Percentiles rank a stretch among this genome's conserved stretches.
Conservation (phyloP, 2,113 vertebrate species). For the Chauna torquata region DNA sequence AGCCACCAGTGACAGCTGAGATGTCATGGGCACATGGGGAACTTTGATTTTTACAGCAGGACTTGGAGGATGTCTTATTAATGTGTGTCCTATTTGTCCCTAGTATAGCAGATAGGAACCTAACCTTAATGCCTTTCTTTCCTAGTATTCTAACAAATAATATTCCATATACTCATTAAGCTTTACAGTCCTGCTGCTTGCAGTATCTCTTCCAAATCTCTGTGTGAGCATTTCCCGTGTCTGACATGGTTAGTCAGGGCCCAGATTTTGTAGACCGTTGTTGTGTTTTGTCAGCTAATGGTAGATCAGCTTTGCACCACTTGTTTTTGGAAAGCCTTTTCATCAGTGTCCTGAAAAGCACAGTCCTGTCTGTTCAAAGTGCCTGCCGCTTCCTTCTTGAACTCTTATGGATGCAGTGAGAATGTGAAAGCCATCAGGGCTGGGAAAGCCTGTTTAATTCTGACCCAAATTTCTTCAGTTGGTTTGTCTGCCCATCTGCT, state of each 20-base stretch:
- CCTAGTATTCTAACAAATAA: background rate
- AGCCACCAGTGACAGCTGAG: background rate
- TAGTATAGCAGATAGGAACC: background rate
- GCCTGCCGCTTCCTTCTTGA: background rate
- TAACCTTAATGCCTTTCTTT: background rate
- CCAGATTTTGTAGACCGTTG: background rate
- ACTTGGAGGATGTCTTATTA: background rate
- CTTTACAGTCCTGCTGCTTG: background rate
- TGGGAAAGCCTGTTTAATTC: background rate
- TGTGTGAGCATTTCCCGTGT: background rate
- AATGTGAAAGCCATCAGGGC: background rate
- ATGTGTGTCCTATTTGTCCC: background rate
- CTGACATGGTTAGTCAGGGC: background rate
- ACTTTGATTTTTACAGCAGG: background rate
- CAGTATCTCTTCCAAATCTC: background rate
- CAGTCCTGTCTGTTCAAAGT: background rate
- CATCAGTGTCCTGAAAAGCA: conserved; percentile 18
- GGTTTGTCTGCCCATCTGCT: background rate
- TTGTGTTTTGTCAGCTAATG: background rate
- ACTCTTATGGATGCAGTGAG: background rate
- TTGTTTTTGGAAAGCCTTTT: background rate
- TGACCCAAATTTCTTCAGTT: background rate
- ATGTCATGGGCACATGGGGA: background rate
- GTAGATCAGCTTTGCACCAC: background rate
- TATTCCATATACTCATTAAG: background rate